Evolutionary conservation across 2,797 vertebrate species (phyloP).

Genomic region (Takifugu ocellatus): DNA sequence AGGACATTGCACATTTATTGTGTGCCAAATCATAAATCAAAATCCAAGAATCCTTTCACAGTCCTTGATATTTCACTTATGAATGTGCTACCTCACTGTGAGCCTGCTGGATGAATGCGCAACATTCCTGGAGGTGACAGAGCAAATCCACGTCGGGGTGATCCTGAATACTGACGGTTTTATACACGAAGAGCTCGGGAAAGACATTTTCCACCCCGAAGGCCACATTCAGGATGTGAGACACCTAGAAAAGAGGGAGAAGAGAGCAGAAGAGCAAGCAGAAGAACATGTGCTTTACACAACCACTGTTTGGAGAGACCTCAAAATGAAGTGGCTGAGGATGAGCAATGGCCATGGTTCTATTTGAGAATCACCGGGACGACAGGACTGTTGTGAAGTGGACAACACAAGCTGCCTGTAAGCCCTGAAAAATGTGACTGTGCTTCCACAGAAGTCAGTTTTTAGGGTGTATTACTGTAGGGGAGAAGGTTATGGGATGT

Average conservation of each 20-base stretch:
- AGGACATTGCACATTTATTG: too few species aligned
- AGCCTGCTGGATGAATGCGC: constrained; percentile 88
- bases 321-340: neutral
- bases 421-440: too few species aligned
- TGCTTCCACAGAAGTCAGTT: too few species aligned
- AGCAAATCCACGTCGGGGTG: constrained; percentile 85
- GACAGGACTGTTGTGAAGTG: too few species aligned
- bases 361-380: too few species aligned
- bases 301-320: neutral
- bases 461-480: too few species aligned
- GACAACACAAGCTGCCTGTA: too few species aligned
- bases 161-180: constrained; percentile 88
- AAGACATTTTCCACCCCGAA: constrained; percentile 92
- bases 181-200: constrained; percentile 85
- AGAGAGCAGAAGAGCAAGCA: neutral
- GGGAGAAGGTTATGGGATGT: too few species aligned
- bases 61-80: neutral
- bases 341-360: too few species aligned
- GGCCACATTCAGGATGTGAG: constrained; percentile 92
- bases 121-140: constrained; percentile 86
- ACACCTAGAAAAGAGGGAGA: constrained; percentile 75
- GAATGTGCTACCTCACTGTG: constrained; percentile 77
- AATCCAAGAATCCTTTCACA: neutral
- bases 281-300: neutral
- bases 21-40: too few species aligned